Percentiles rank a stretch among this genome's conserved stretches.
phyloP scores from a whole-genome alignment of 2,113 vertebrate genomes.

The Corythaeola cristata region DNA sequence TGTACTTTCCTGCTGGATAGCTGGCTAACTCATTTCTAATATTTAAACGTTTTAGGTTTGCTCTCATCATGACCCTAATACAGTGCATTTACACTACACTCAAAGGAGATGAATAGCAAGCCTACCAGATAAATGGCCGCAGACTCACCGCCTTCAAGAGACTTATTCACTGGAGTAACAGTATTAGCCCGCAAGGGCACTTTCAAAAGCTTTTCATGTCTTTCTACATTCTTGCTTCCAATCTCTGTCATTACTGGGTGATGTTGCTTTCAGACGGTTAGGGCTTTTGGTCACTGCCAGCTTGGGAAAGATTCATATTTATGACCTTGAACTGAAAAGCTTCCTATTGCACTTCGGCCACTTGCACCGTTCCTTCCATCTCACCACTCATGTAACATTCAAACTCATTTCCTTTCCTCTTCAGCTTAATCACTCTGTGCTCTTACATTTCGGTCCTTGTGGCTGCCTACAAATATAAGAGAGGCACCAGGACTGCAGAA shows the following conservation, averaged over 20 bases:
- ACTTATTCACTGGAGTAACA: constrained; percentile 48
- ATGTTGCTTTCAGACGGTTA: constrained; percentile 10
- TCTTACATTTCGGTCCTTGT: neutral
- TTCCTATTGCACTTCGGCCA: neutral
- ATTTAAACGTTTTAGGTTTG: constrained; percentile 57
- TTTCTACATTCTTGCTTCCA: constrained; percentile 35
- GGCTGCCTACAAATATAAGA: neutral
- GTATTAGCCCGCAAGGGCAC: constrained; percentile 52
- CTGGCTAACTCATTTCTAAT: constrained; percentile 31
- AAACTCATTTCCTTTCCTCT: neutral
- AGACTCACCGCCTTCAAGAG: constrained; percentile 32
- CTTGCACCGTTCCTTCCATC: neutral
- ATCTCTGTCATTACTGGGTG: constrained; percentile 35
- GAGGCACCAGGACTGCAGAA: neutral
- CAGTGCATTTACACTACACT: constrained; percentile 66
- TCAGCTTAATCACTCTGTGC: neutral
- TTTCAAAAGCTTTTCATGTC: constrained; percentile 61
- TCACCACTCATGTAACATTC: neutral
- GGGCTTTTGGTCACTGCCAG: constrained; percentile 9
- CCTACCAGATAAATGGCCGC: constrained; percentile 57
- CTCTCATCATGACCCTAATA: constrained; percentile 60
- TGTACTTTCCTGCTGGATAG: neutral
- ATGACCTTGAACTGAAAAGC: constrained; percentile 43
- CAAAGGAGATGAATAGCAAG: constrained; percentile 64
- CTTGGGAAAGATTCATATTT: constrained; percentile 43